Evolutionary conservation across 1,140 invertebrate genomes (phyloP).

Genomic region (Phymorhynchus buccinoides): DNA sequence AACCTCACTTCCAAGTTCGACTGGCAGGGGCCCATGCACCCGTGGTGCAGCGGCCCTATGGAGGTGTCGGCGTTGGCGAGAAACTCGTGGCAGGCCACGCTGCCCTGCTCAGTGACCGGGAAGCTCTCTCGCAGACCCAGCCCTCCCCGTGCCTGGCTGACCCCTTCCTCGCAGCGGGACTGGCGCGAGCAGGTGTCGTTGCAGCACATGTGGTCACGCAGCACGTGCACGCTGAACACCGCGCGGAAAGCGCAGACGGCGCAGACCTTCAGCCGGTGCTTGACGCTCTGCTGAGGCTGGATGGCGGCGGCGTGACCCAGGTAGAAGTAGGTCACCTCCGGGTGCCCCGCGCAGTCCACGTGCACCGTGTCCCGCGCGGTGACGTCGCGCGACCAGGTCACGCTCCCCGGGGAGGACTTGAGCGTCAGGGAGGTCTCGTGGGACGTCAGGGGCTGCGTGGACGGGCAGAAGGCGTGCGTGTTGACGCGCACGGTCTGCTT

Average conservation of each 20-base stretch:
- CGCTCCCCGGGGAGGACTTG: background rate
- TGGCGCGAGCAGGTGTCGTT: constrained; percentile 43
- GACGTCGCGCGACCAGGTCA: background rate
- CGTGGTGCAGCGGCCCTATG: constrained; percentile 11
- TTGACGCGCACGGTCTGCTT: constrained; percentile 35
- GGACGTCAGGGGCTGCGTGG: constrained; percentile 39
- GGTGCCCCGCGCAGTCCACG: constrained; percentile 47
- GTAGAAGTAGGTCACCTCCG: constrained; percentile 49
- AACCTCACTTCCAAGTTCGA: constrained; percentile 45
- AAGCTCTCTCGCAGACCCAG: constrained; percentile 23
- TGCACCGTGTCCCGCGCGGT: constrained; percentile 39
- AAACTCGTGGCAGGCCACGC: constrained; percentile 51
- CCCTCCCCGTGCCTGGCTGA: constrained; percentile 12
- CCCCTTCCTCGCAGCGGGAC: constrained; percentile 9
- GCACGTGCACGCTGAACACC: constrained; percentile 34
- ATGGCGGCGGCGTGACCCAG: constrained; percentile 38
- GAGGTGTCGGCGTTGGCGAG: constrained; percentile 37
- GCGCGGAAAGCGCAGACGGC: constrained; percentile 48
- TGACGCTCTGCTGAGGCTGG: constrained; percentile 37
- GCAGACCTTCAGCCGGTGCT: constrained; percentile 46
- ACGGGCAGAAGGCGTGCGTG: constrained; percentile 47
- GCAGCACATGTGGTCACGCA: constrained; percentile 42
- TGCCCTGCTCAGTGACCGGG: constrained; percentile 37
- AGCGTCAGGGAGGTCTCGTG: constrained; percentile 39
- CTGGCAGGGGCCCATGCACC: constrained; percentile 44